Conservation (phyloP, 2,888 invertebrate species). For the Lymantria dispar region DNA sequence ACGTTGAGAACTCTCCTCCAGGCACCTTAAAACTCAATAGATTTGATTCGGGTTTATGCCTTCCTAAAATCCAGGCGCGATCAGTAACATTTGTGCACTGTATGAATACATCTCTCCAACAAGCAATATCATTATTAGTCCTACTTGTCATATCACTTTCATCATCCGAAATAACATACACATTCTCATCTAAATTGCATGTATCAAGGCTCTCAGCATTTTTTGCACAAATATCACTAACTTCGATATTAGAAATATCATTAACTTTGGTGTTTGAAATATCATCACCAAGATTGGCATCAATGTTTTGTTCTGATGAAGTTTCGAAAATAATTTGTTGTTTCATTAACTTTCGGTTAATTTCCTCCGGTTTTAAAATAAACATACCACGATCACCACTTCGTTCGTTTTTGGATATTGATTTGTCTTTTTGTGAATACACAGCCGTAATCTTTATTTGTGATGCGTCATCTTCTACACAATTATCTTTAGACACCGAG, state of each 20-base stretch:
- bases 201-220: not conserved
- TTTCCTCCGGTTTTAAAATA: conserved; percentile 73
- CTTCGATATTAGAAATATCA: not conserved
- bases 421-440: conserved; percentile 25
- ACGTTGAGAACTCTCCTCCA: conserved; percentile 56
- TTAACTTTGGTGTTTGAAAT: not conserved
- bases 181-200: conserved; percentile 19
- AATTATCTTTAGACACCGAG: conserved; percentile 21
- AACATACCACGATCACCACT: conserved; percentile 52
- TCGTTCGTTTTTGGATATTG: conserved; percentile 10
- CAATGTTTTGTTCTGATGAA: not conserved
- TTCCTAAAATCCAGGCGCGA: conserved; percentile 58
- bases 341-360: conserved; percentile 52
- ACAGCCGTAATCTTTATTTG: conserved; percentile 49
- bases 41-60: conserved; percentile 31
- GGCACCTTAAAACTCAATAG: conserved; percentile 63
- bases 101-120: conserved; percentile 50
- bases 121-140: conserved; percentile 1
- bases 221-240: not conserved
- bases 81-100: conserved; percentile 49
- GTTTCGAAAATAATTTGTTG: conserved; percentile 6
- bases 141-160: conserved; percentile 14
- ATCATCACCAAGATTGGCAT: not conserved
- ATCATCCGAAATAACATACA: conserved; percentile 47
- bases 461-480: conserved; percentile 35